Conservation (phyloP, 2,797 vertebrate species). For the Peromyscus nudipes region DNA sequence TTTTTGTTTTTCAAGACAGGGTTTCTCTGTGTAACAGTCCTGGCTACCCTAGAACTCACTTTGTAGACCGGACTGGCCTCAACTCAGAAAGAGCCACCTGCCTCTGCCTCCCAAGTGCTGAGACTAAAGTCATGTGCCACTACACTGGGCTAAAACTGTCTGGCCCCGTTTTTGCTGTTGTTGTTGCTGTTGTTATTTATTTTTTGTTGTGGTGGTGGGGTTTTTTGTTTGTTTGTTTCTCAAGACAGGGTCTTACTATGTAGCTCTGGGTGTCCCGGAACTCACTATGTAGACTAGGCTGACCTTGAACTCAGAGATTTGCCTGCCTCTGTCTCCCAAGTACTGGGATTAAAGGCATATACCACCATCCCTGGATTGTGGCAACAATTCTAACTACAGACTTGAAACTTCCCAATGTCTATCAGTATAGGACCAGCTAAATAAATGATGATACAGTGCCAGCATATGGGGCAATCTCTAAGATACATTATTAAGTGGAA, state of each 20-base stretch:
- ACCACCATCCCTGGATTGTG: not conserved
- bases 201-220: not conserved
- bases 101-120: not conserved
- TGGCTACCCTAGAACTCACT: not conserved
- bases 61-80: not conserved
- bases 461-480: not conserved
- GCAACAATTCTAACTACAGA: constrained; percentile 15
- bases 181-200: not conserved
- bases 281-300: not conserved
- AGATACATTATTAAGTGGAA: constrained; percentile 45
- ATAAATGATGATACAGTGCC: constrained; percentile 6
- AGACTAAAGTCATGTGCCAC: not conserved
- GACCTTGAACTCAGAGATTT: not conserved
- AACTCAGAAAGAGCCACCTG: not conserved
- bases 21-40: not conserved
- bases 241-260: not conserved
- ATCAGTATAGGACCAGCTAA: constrained; percentile 11
- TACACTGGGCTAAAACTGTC: not conserved
- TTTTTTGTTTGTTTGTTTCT: not conserved
- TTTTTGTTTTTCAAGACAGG: not conserved
- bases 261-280: not conserved
- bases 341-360: not conserved
- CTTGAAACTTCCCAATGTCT: not conserved
- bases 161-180: not conserved
- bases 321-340: not conserved